Conservation (phyloP, 2,113 vertebrate species). For the Eubucco bourcierii region DNA sequence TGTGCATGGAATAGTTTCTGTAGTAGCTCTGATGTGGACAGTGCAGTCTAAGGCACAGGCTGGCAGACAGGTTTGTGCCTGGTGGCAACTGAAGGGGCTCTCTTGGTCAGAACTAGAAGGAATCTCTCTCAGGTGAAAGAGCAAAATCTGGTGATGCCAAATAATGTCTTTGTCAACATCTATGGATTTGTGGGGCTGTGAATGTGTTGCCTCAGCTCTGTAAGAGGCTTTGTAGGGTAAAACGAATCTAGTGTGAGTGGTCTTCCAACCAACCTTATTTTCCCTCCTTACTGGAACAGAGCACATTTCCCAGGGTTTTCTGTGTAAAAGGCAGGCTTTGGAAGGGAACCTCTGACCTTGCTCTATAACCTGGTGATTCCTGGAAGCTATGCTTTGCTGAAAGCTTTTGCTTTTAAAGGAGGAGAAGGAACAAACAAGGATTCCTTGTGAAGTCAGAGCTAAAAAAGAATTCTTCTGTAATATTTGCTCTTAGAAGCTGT, state of each 20-base stretch:
- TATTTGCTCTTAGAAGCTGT: neutral
- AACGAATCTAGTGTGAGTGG: neutral
- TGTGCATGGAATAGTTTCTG: neutral
- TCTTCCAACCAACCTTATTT: slow-evolving; percentile 4
- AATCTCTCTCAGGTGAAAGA: neutral
- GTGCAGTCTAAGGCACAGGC: accelerated
- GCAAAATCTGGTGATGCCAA: neutral
- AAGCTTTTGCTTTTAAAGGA: slow-evolving; percentile 9
- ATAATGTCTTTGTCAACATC: neutral
- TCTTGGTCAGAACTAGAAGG: neutral
- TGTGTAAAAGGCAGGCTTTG: slow-evolving; percentile 4
- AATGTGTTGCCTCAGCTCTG: neutral
- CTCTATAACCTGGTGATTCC: neutral
- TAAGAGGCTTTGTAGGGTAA: neutral
- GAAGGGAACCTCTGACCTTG: neutral
- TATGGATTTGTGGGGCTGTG: neutral
- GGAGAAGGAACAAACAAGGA: neutral
- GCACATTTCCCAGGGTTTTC: neutral
- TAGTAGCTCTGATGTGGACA: neutral
- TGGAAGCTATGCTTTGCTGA: neutral
- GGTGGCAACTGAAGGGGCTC: neutral
- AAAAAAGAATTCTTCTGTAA: neutral
- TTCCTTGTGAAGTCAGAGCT: neutral
- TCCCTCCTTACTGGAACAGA: neutral
- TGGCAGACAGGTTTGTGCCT: neutral